A percentile compares a stretch with the other conserved stretches of the same genome.
Evolutionary conservation across 2,888 invertebrate genomes (phyloP).

Genomic region (Oscheius myriophilus): DNA sequence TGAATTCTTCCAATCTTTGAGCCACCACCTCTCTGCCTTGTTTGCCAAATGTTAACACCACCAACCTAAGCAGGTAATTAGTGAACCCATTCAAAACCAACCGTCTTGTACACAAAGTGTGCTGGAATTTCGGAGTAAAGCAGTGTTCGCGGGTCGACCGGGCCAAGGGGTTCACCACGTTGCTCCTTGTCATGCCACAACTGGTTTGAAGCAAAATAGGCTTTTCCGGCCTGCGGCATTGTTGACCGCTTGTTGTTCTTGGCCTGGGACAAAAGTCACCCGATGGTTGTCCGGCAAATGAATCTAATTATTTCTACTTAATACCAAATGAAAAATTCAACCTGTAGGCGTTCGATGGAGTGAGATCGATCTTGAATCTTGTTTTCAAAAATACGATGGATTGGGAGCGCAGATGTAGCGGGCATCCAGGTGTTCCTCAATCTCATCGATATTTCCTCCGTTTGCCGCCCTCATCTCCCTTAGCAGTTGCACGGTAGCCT

Average conservation of each 20-base stretch:
- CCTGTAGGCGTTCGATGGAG: conserved; percentile 13
- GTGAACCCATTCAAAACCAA: not conserved
- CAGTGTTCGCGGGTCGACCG: not conserved
- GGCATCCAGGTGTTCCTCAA: conserved; percentile 31
- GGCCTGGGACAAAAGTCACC: conserved; percentile 14
- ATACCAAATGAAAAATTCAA: conserved; percentile 12
- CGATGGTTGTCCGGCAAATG: conserved; percentile 40
- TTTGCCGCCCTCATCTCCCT: not conserved
- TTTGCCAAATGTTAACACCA: not conserved
- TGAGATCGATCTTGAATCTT: conserved; percentile 33
- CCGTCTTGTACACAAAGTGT: not conserved
- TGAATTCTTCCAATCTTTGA: conserved; percentile 1
- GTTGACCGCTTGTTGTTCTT: not conserved
- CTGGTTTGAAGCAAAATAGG: not conserved
- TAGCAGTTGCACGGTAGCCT: not conserved
- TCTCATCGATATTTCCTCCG: conserved; percentile 29
- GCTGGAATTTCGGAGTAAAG: conserved; percentile 5
- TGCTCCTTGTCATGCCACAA: not conserved
- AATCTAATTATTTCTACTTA: conserved; percentile 19
- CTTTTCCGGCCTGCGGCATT: not conserved
- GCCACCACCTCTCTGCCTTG: not conserved
- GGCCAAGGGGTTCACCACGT: not conserved
- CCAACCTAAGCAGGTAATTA: too few species aligned
- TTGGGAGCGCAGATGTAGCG: conserved; percentile 46
- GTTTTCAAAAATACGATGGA: conserved; percentile 40